phyloP scores from a whole-genome alignment of 2,113 vertebrate genomes.

The Ophthalmolycus amberensis region DNA sequence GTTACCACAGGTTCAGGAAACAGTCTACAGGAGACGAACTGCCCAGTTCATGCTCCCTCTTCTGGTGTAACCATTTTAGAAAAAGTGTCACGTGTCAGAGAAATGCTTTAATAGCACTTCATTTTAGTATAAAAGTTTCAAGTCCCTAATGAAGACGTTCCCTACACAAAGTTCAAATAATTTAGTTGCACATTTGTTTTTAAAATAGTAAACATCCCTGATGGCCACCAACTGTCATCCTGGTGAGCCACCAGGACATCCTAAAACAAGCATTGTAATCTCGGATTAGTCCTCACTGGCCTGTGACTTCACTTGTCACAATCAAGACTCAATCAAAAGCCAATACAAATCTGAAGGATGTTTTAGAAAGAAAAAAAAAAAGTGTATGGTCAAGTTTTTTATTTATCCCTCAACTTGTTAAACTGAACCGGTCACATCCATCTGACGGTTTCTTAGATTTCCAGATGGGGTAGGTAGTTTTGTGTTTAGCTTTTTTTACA shows the following conservation, averaged over 20 bases:
- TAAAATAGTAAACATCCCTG: neutral
- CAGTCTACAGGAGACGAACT: conserved; percentile 36
- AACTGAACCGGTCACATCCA: neutral
- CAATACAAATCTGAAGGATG: neutral
- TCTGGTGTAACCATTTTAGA: neutral
- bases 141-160: neutral
- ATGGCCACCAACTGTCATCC: neutral
- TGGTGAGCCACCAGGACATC: neutral
- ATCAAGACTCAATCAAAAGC: neutral
- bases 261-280: conserved; percentile 42
- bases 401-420: neutral
- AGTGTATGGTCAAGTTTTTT: neutral
- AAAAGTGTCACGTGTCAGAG: neutral
- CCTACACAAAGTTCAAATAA: neutral
- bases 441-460: neutral
- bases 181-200: neutral
- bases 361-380: neutral
- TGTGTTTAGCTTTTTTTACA: neutral
- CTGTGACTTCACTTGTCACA: neutral
- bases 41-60: conserved; percentile 40
- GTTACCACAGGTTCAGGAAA: conserved; percentile 30
- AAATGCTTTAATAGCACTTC: neutral
- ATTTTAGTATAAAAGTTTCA: neutral
- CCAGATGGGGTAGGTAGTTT: neutral
- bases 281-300: conserved; percentile 40